Percentiles rank a stretch among this genome's conserved stretches.
phyloP scores from a whole-genome alignment of 1,140 invertebrate species.

The Apolygus lucorum region DNA sequence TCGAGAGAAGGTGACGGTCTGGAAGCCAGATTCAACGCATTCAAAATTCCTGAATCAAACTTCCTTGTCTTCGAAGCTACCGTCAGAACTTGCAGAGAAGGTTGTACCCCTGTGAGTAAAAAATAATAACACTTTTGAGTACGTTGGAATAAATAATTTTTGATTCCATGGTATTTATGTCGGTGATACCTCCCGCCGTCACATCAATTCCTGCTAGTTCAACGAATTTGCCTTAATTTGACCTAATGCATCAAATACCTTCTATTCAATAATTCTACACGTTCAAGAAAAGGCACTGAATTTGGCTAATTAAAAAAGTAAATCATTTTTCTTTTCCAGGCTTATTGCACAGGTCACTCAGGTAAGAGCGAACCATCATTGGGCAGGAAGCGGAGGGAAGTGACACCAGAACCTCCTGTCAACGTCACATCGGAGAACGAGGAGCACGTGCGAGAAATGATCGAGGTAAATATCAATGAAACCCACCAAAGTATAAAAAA shows the following conservation, averaged over 20 bases:
- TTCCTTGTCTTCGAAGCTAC: slow-evolving; percentile 89
- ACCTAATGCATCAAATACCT: not conserved
- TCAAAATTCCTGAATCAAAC: slow-evolving; percentile 90
- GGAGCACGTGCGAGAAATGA: slow-evolving; percentile 76
- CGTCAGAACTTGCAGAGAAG: slow-evolving; percentile 76
- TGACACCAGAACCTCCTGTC: slow-evolving; percentile 10
- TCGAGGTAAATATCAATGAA: slow-evolving; percentile 50
- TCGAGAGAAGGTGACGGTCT: slow-evolving; percentile 74
- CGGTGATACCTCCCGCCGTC: too few relatives aligned
- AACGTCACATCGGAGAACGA: slow-evolving; percentile 42
- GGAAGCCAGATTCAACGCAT: slow-evolving; percentile 85
- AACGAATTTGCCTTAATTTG: too few relatives aligned
- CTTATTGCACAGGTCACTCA: slow-evolving; percentile 64
- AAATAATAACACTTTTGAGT: too few relatives aligned
- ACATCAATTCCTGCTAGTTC: too few relatives aligned
- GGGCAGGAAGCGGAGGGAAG: slow-evolving; percentile 54
- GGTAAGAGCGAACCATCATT: slow-evolving; percentile 73
- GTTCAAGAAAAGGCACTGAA: too few relatives aligned
- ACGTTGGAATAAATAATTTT: too few relatives aligned
- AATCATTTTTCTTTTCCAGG: slow-evolving; percentile 45
- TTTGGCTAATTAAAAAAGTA: too few relatives aligned
- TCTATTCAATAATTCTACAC: too few relatives aligned
- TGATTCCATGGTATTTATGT: too few relatives aligned
- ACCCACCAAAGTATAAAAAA: not conserved
- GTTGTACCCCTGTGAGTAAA: slow-evolving; percentile 66